These are phyloP conservation scores for Leistus spinibarbis DNA, from an alignment of 2,888 invertebrate species.

Conservation along the genomic window DNA sequence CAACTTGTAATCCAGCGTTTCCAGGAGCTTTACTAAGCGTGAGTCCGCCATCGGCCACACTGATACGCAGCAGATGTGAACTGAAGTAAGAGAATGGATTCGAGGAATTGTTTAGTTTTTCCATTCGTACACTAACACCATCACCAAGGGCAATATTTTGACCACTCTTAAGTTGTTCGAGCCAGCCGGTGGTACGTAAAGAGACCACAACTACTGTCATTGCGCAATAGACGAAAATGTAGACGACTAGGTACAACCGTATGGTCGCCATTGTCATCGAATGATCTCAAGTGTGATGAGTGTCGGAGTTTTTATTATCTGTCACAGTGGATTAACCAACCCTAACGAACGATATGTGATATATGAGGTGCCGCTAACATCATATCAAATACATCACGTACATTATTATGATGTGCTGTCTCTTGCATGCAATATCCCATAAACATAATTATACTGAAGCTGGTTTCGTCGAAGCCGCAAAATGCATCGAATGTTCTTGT, in stretches of 20 bases:
- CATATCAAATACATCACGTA: neutral
- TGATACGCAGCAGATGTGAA: constrained; percentile 62
- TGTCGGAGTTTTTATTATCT: constrained; percentile 27
- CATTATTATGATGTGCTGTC: neutral
- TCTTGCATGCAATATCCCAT: neutral
- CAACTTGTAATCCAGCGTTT: constrained; percentile 59
- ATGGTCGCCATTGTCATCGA: constrained; percentile 19
- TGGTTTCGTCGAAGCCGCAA: neutral
- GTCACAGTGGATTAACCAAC: constrained; percentile 49
- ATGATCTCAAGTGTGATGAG: constrained; percentile 36
- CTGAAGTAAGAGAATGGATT: constrained; percentile 57
- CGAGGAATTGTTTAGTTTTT: constrained; percentile 44
- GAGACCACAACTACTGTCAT: neutral
- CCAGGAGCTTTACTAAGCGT: constrained; percentile 59
- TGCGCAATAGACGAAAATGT: neutral
- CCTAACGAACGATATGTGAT: constrained; percentile 48
- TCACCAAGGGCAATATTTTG: constrained; percentile 41
- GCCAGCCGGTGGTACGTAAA: constrained; percentile 5
- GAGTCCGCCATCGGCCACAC: constrained; percentile 62
- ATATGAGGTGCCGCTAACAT: constrained; percentile 7
- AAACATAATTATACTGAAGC: neutral
- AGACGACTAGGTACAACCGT: neutral
- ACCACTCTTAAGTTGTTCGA: constrained; percentile 15
- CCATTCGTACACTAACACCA: constrained; percentile 48
- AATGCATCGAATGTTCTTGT: neutral